Evolutionary conservation across 2,113 vertebrate species (phyloP).

Genomic region (Phalacrocorax carbo): DNA sequence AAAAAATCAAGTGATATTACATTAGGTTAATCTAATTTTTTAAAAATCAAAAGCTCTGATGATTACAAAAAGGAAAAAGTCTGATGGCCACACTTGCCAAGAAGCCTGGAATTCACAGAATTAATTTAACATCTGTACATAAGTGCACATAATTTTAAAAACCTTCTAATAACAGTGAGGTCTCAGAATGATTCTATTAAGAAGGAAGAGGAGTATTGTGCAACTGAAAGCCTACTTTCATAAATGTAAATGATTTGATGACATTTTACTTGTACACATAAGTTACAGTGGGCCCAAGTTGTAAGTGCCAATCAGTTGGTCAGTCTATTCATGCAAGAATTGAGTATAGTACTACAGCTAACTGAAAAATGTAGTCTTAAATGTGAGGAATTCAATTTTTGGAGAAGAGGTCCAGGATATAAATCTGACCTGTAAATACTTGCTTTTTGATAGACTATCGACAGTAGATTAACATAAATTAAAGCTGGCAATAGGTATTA

Average conservation of each 20-base stretch:
- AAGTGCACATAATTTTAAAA: background rate
- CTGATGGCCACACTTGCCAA: background rate
- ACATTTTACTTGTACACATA: rapidly evolving
- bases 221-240: background rate
- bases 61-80: background rate
- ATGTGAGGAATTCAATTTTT: background rate
- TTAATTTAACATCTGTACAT: background rate
- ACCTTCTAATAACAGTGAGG: background rate
- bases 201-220: background rate
- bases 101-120: background rate
- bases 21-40: background rate
- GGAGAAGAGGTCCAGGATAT: background rate
- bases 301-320: background rate
- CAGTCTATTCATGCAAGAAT: background rate
- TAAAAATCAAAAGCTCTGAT: background rate
- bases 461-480: background rate
- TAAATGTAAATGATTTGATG: background rate
- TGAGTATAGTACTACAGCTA: background rate
- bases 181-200: background rate
- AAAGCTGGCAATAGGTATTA: background rate
- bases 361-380: background rate
- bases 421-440: background rate
- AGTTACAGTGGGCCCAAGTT: background rate
- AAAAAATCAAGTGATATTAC: background rate
- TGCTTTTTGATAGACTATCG: background rate